A percentile compares a stretch with the other conserved stretches of the same genome.
Conservation (phyloP, 2,888 invertebrate genomes). For the Drosophila pseudotalamancana region DNA sequence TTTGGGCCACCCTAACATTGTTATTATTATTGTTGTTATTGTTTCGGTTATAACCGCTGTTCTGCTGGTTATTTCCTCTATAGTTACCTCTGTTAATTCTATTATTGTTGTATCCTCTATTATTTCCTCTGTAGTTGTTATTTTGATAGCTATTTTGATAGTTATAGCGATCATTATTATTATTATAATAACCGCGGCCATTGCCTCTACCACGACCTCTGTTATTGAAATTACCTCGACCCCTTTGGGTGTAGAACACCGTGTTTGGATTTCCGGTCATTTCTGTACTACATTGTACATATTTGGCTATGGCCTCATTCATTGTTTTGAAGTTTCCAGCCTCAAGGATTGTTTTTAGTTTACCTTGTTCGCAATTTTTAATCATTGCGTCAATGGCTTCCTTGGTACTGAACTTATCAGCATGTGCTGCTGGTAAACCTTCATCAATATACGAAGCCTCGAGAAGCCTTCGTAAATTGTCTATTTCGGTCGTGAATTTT, state of each 20-base stretch:
- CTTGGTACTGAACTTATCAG: neutral
- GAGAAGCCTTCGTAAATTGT: neutral
- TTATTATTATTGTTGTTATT: too few species aligned
- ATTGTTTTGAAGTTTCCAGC: too few species aligned
- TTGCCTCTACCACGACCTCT: neutral
- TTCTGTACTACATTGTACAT: slow-evolving; percentile 10
- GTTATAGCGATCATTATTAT: neutral
- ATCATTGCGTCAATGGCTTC: neutral
- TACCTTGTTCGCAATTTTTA: too few species aligned
- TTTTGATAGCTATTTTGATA: neutral
- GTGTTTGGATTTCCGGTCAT: neutral
- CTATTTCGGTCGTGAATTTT: neutral
- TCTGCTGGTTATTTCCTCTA: neutral
- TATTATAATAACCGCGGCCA: neutral
- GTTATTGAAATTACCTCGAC: neutral
- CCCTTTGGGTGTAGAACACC: slow-evolving; percentile 2
- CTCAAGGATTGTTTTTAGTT: too few species aligned
- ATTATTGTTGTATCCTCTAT: neutral
- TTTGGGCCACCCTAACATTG: too few species aligned
- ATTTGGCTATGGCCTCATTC: slow-evolving; percentile 9
- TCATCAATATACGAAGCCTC: neutral
- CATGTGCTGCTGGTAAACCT: neutral
- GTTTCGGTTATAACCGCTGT: neutral
- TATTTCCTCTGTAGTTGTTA: neutral
- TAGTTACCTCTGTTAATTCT: too few species aligned